These are phyloP conservation scores for Trichonephila clavipes DNA, from an alignment of 1,140 invertebrate genomes.

Conservation along the genomic window DNA sequence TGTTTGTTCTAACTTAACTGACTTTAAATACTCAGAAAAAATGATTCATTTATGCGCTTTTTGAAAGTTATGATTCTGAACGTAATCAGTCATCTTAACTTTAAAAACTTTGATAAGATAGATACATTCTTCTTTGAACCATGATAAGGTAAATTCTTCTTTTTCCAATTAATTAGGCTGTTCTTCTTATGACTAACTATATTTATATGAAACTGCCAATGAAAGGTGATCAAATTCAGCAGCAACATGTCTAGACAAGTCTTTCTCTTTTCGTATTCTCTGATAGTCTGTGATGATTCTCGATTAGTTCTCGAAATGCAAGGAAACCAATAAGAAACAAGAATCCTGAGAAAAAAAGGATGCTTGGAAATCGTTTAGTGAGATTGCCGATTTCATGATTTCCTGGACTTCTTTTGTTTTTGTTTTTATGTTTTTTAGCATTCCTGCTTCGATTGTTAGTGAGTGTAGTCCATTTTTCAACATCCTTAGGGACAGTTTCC, in stretches of 20 bases:
- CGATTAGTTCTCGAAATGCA: slow-evolving; percentile 29
- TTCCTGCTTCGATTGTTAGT: slow-evolving; percentile 15
- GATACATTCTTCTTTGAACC: too few relatives aligned
- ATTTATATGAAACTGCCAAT: not conserved
- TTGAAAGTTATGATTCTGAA: too few relatives aligned
- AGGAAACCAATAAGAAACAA: not conserved
- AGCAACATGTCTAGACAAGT: not conserved
- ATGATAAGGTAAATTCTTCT: too few relatives aligned
- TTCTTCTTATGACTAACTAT: too few relatives aligned
- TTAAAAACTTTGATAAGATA: too few relatives aligned
- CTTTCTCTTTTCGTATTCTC: not conserved
- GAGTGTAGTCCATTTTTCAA: slow-evolving; percentile 9
- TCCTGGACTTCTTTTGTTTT: not conserved
- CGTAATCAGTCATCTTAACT: too few relatives aligned
- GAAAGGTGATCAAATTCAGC: slow-evolving; percentile 17
- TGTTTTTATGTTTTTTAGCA: too few relatives aligned
- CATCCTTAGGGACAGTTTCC: slow-evolving; percentile 40
- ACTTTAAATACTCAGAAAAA: too few relatives aligned
- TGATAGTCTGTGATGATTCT: not conserved
- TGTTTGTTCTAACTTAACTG: too few relatives aligned
- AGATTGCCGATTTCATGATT: slow-evolving; percentile 23
- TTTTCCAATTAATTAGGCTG: too few relatives aligned
- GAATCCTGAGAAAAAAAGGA: not conserved
- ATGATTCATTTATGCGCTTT: too few relatives aligned
- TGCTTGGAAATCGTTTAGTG: slow-evolving; percentile 39